Base-by-base conservation (phyloP, 64 coral and sea anemone species). In the Stichodactyla helianthus region DNA sequence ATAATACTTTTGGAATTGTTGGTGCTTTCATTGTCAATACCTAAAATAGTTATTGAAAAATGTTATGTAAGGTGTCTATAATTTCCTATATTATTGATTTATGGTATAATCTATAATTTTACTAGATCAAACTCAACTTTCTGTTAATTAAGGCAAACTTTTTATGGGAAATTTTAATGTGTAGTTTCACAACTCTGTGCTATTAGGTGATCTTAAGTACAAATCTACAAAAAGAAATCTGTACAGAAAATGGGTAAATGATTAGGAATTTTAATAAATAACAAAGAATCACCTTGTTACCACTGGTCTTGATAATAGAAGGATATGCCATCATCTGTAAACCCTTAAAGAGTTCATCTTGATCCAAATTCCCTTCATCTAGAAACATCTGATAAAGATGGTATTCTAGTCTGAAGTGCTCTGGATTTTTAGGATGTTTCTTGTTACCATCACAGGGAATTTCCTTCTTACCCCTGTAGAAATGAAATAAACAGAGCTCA, bases 371-470 rank as follows among this genome's bases (percentile, higher is more conserved):
- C 7, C 93, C 93, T 54, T 99, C 97, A 54, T 88, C 83, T 64
- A 99, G 83, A 81, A 99, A 99, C 76, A 93, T 87, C 56, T 95
- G 85, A 52, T 99, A 99, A 55, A 99, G 85, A 22, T 87, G 22
- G 77, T 95, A 99, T 28, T 93, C 63, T 8, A 99, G 74, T 17
- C 97, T 88, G 19, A 79, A 99, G n/a, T 99, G 97, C 11, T 90
- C 11, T n/a, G 97, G 97, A 5, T 81, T n/a, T 27, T 83, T 70
- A 22, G 86, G 86, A 52, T 71, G 71, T 7, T 51, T 0, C 6
- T 9, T n/a, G 17, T 92, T 86, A 0, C 90, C 85, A 67, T 92
- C 84, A 87, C 84, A 92, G 28, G 85, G 59, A 14, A 80, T 58
- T 51, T 79, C 77, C 16, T 55, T 86, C 18, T 67, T 56, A 68